These are phyloP conservation scores for Pristionchus fissidentatus DNA, from an alignment of 2,888 invertebrate genomes.

Conservation along the genomic window DNA sequence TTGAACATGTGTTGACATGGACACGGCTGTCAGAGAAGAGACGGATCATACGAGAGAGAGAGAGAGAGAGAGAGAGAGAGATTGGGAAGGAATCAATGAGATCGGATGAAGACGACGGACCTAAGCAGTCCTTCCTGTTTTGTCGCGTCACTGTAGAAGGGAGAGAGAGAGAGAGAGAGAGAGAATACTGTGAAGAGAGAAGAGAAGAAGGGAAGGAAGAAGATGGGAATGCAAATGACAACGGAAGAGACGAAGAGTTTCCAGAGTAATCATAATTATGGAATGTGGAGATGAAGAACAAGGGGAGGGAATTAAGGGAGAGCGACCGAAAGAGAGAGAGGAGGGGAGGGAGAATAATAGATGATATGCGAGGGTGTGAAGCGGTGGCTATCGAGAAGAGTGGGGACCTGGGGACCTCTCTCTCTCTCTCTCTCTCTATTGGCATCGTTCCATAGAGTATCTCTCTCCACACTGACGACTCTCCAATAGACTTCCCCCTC, in stretches of 20 bases:
- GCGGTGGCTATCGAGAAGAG: not conserved
- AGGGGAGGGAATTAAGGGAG: not conserved
- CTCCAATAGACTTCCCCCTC: constrained; percentile 34
- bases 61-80: not conserved
- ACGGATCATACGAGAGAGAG: not conserved
- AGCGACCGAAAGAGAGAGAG: constrained; percentile 9
- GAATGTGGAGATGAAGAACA: not conserved
- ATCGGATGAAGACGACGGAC: not conserved
- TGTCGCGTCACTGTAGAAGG: too few relatives aligned
- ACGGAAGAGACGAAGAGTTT: not conserved
- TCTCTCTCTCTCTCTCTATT: constrained; percentile 20
- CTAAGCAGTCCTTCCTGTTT: too few relatives aligned
- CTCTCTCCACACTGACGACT: constrained; percentile 20
- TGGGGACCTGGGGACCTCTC: too few relatives aligned
- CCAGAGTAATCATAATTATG: constrained; percentile 20
- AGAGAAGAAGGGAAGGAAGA: not conserved
- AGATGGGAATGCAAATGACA: not conserved
- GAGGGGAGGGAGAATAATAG: constrained; percentile 20
- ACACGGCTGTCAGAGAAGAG: not conserved
- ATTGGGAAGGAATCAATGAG: not conserved
- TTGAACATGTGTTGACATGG: not conserved
- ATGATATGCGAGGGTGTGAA: constrained; percentile 37
- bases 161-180: not conserved
- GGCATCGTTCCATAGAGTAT: constrained; percentile 40
- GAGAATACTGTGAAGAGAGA: not conserved